Evolutionary conservation across 2,888 invertebrate species (phyloP).

Genomic region (Mythimna ferrago): DNA sequence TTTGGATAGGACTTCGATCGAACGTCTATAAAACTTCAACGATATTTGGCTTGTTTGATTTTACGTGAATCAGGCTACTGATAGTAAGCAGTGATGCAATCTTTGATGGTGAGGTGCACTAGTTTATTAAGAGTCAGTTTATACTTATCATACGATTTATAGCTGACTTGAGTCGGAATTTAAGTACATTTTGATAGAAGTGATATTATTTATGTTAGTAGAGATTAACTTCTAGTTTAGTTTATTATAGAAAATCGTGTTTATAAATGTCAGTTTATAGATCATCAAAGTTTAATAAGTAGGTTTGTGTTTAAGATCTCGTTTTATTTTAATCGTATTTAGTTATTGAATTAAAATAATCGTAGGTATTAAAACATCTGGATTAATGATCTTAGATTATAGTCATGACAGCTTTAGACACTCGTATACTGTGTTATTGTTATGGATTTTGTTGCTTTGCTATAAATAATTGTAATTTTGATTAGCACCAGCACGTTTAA

Average conservation of each 20-base stretch:
- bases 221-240: slow-evolving; percentile 8
- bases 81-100: too few species aligned
- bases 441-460: neutral
- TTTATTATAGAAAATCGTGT: slow-evolving; percentile 4
- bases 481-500: too few species aligned
- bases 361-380: neutral
- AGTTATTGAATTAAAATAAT: neutral
- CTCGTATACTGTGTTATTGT: neutral
- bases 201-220: slow-evolving; percentile 13
- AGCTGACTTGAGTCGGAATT: slow-evolving; percentile 15
- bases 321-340: neutral
- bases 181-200: slow-evolving; percentile 36
- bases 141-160: slow-evolving; percentile 50
- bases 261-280: slow-evolving; percentile 15
- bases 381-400: neutral
- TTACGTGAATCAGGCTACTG: too few species aligned
- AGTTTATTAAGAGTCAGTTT: neutral
- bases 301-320: neutral
- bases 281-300: slow-evolving; percentile 4
- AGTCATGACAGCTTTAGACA: neutral
- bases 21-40: too few species aligned
- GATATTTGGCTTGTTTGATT: too few species aligned
- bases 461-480: neutral
- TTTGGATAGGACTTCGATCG: too few species aligned
- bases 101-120: too few species aligned